Percentiles rank a stretch among this genome's conserved stretches.
Evolutionary conservation across 2,888 invertebrate genomes (phyloP).

Genomic region (Caenorhabditis uteleia): DNA sequence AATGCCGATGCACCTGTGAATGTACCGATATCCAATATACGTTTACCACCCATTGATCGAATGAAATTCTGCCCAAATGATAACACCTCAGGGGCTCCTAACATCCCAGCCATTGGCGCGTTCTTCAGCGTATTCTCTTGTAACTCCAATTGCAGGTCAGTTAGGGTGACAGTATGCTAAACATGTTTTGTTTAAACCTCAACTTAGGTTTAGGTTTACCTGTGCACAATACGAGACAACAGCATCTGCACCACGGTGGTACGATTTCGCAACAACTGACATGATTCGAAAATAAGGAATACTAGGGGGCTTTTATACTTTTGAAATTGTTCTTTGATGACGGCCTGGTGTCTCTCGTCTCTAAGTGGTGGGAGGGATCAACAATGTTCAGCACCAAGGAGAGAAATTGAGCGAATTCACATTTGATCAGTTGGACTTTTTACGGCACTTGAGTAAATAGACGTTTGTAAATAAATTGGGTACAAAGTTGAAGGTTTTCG

Average conservation of each 20-base stretch:
- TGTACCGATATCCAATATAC: slow-evolving; percentile 54
- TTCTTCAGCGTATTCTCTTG: slow-evolving; percentile 45
- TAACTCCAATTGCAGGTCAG: slow-evolving; percentile 47
- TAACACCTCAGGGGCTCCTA: slow-evolving; percentile 60
- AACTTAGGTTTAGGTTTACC: too few species aligned
- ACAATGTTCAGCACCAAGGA: too few species aligned
- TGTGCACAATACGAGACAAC: slow-evolving; percentile 50
- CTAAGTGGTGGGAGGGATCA: too few species aligned
- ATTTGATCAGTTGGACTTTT: too few species aligned
- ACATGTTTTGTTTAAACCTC: slow-evolving; percentile 24
- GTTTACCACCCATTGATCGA: slow-evolving; percentile 45
- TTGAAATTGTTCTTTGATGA: too few species aligned
- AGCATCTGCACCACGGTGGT: slow-evolving; percentile 39
- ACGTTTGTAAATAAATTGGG: too few species aligned
- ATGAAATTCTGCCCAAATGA: slow-evolving; percentile 59
- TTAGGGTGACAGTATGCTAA: slow-evolving; percentile 36
- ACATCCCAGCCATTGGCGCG: slow-evolving; percentile 35
- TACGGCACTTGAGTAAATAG: too few species aligned
- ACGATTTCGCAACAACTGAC: slow-evolving; percentile 49
- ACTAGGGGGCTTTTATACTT: too few species aligned
- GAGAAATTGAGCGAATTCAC: too few species aligned
- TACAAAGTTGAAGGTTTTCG: too few species aligned
- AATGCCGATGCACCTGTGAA: slow-evolving; percentile 71
- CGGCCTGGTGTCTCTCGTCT: too few species aligned
- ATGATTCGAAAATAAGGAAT: too few species aligned